Base-by-base conservation (phyloP, 2,113 vertebrate species). In the Pogona vitticeps region DNA sequence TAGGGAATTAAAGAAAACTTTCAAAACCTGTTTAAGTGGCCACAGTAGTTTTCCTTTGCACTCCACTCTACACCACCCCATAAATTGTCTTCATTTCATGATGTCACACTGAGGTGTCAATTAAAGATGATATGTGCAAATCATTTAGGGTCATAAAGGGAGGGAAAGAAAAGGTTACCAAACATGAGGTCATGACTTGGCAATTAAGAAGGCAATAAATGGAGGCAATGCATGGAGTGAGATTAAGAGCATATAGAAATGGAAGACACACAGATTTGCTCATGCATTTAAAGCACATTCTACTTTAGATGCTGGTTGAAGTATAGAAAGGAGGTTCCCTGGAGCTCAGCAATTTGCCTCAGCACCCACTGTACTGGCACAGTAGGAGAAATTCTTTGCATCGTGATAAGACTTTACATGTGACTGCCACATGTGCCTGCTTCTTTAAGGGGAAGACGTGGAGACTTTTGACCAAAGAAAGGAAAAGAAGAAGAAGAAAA, bases 101-200 rank as follows among this genome's bases (percentile, higher is more conserved):
- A 95, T 95, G 92, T 95, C 93, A 96, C 91, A 93, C 91, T 87
- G 82, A 92, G 83, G 71, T 95, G 94, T 94, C 95, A 97, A 96
- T 96, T 96, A 96, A 95, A 95, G 92, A 95, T 95, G 94, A 96
- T 95, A 96, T 94, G 92, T 95, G 91, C 93, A 95, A 97, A 96
- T 96, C 87, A 92, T 95, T 94, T 95, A 94, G 88, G 85, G 70
- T 90, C 88, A 88, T 94, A 94, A 96, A 94, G 88, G 94, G 89
- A 90, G 89, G 92, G 95, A 76, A 94, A 88, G 90, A 94, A 95
- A 95, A 95, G 90, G 92, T 94, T 95, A 94, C 86, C 85, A 94
- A 95, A 94, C 71, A 92, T 3, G 17, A 94, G 93, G 89, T 94
- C 93, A 90, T 92, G 92, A 76, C 82, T 92, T 92, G 70, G 84